Percentiles rank a stretch among this genome's conserved stretches.
These are phyloP conservation scores for Drosophila pallidifrons DNA, from an alignment of 1,140 invertebrate genomes.

Conservation along the genomic window DNA sequence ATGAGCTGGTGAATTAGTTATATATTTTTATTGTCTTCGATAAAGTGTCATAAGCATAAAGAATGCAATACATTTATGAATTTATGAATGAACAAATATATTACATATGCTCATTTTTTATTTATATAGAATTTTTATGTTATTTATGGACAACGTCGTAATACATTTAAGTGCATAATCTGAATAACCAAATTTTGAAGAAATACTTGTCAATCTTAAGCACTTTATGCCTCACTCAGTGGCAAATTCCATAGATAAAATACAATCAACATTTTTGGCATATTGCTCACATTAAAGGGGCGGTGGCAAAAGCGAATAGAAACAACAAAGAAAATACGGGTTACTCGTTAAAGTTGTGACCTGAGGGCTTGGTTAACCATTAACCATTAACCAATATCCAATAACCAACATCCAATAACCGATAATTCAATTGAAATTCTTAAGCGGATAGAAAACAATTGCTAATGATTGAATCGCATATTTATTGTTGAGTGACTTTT, in stretches of 20 bases:
- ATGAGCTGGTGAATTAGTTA: too few species aligned
- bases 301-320: slow-evolving; percentile 47
- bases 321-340: slow-evolving; percentile 45
- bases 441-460: slow-evolving; percentile 57
- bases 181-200: not conserved
- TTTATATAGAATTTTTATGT: not conserved
- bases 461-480: slow-evolving; percentile 69
- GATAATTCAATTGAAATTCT: slow-evolving; percentile 71
- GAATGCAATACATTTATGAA: too few species aligned
- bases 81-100: too few species aligned
- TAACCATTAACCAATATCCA: slow-evolving; percentile 38
- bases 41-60: too few species aligned
- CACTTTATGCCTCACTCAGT: slow-evolving; percentile 6
- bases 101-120: too few species aligned
- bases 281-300: slow-evolving; percentile 30
- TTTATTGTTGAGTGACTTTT: slow-evolving; percentile 41
- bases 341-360: slow-evolving; percentile 65
- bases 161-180: not conserved
- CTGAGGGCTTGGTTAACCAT: slow-evolving; percentile 76
- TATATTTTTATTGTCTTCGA: too few species aligned
- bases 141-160: not conserved
- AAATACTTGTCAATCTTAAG: not conserved
- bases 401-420: slow-evolving; percentile 35
- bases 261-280: slow-evolving; percentile 14
- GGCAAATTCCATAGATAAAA: slow-evolving; percentile 21